Evolutionary conservation across 2,113 vertebrate species (phyloP).

Genomic region (Paracyprichromis sp.): DNA sequence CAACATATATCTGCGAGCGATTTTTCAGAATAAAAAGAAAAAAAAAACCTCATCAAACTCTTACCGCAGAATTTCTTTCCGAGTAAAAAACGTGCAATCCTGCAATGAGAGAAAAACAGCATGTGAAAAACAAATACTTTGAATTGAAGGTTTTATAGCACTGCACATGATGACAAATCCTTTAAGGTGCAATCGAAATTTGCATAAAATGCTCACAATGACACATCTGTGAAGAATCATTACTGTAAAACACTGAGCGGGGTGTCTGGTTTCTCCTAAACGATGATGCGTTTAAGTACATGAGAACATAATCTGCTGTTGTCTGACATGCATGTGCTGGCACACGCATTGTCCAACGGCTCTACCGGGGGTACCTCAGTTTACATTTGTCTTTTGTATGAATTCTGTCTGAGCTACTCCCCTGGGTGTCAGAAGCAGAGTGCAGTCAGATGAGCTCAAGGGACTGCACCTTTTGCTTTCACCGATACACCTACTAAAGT

Average conservation of each 20-base stretch:
- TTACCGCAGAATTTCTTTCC: constrained; percentile 98
- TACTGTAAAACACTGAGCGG: neutral
- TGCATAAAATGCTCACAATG: neutral
- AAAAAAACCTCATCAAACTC: neutral
- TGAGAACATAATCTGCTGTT: constrained; percentile 37
- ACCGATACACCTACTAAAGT: neutral
- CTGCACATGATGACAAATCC: neutral
- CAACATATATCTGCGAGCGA: neutral
- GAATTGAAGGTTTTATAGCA: neutral
- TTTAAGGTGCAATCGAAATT: neutral
- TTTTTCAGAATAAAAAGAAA: neutral
- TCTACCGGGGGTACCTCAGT: neutral
- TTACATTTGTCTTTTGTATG: neutral
- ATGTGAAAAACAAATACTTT: neutral
- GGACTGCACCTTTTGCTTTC: neutral
- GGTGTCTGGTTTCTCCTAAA: constrained; percentile 39
- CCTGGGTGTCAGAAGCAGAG: neutral
- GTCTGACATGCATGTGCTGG: constrained; percentile 28
- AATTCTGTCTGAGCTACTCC: neutral
- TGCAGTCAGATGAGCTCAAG: neutral
- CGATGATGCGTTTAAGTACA: constrained; percentile 12
- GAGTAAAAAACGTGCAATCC: constrained; percentile 97
- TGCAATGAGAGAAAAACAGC: constrained; percentile 61
- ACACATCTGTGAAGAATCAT: neutral
- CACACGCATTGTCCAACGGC: constrained; percentile 3